phyloP scores from a whole-genome alignment of 2,113 vertebrate species.

The Zosterops hypoxanthus region DNA sequence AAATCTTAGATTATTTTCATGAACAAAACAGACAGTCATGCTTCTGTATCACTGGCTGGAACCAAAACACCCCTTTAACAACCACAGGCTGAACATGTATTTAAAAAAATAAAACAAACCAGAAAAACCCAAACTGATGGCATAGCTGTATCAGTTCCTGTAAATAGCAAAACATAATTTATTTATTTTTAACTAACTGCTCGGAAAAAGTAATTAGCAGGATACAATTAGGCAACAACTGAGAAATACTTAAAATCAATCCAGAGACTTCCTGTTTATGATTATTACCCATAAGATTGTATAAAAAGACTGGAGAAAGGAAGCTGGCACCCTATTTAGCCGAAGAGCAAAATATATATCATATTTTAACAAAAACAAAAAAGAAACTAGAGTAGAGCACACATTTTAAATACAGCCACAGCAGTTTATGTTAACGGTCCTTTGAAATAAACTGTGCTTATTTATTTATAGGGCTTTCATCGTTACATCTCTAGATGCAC shows the following conservation, averaged over 20 bases:
- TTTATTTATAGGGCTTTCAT: neutral
- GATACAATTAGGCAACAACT: constrained; percentile 61
- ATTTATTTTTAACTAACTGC: constrained; percentile 19
- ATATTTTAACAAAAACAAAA: neutral
- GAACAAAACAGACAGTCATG: neutral
- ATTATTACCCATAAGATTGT: neutral
- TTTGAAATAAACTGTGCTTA: neutral
- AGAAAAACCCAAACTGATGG: neutral
- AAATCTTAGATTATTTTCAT: neutral
- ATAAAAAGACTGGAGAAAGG: neutral
- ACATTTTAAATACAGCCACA: neutral
- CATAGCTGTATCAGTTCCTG: neutral
- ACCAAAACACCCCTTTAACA: neutral
- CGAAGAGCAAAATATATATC: neutral
- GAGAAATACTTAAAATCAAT: constrained; percentile 54
- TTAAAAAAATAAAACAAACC: neutral
- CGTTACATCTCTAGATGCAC: neutral
- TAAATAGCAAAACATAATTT: constrained; percentile 2
- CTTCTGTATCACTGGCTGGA: neutral
- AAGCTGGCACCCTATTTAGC: neutral
- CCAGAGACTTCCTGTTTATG: constrained; percentile 15
- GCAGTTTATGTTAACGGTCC: neutral
- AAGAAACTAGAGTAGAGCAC: neutral
- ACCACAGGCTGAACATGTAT: neutral
- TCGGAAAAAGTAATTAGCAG: constrained; percentile 36